A percentile compares a stretch with the other conserved stretches of the same genome.
phyloP scores from a whole-genome alignment of 2,113 vertebrate species.

The Erythrolamprus reginae region DNA sequence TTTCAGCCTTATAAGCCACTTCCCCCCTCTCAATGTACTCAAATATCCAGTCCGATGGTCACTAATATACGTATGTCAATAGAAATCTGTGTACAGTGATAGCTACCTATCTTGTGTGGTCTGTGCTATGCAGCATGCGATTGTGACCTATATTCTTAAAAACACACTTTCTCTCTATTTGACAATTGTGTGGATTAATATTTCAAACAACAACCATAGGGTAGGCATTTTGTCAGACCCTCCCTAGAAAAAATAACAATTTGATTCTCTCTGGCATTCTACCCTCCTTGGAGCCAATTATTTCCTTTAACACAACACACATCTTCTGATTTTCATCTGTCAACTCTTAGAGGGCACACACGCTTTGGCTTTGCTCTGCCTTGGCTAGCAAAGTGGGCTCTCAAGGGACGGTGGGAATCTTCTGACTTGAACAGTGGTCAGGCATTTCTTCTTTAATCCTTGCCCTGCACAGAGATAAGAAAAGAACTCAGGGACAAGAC shows the following conservation, averaged over 20 bases:
- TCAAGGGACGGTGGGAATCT: background rate
- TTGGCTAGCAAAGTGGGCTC: background rate
- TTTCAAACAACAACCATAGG: background rate
- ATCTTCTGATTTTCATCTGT: conserved; percentile 7
- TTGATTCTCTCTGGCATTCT: background rate
- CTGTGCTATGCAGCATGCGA: background rate
- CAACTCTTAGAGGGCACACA: background rate
- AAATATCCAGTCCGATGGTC: no score
- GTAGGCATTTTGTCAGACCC: background rate
- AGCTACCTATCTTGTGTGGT: background rate
- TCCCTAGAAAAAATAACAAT: background rate
- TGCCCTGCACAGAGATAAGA: background rate
- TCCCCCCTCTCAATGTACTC: background rate
- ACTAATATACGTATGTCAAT: no score
- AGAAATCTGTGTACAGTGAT: background rate
- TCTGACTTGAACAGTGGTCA: background rate
- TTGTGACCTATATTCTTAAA: background rate
- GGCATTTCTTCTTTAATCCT: background rate
- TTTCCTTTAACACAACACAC: background rate
- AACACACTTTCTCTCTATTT: background rate
- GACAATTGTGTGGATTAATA: background rate
- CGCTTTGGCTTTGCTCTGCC: background rate
- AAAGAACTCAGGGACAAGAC: background rate
- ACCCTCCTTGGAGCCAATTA: background rate
- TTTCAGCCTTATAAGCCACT: background rate